Evolutionary conservation across 2,888 invertebrate species (phyloP), one percentile per base, ranked within the genome.

Genomic region (Nymphalis urticae): DNA sequence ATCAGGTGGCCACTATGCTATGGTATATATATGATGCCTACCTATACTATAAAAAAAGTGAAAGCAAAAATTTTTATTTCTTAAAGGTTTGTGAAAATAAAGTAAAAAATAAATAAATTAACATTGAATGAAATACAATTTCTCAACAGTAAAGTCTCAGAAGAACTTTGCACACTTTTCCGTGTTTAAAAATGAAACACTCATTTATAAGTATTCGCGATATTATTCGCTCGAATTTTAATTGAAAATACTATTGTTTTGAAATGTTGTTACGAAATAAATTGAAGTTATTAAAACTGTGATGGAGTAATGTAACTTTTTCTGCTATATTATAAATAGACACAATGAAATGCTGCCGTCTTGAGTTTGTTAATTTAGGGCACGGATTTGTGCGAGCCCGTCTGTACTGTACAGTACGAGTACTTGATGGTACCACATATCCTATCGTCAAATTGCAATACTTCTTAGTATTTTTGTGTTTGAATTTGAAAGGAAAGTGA

Each of bases 171-270:
- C 5, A 19, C n/a, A 5, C 24, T 27, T 10, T 54, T 2, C 27
- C 51, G 6, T 24, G 16, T 21, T 21, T 21, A 32, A 54, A 54
- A 56, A 56, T n/a, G 27, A 58, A 58, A 58, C 9, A n/a, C 27
- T 27, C 36, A 10, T 58, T 58, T 42, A 19, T 58, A 58, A 58
- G 58, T 58, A 42, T 42, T 58, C 42, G 36, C 19, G 19, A 58
- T 58, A 42, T 58, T 58, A n/a, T 58, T 58, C 19, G 17, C 56
- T 58, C 58, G 42, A 21, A 58, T 58, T 42, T 58, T 58, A 58
- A 58, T 58, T 58, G 32, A 58, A 58, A 58, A 36, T 42, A 19
- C 19, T 42, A 58, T 58, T 58, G 58, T 58, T 58, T 58, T 36
- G 42, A 10, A 58, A 58, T 42, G 19, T 42, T 13, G 36, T 58